These are phyloP conservation scores for Subanguina moxae DNA, from an alignment of 1,140 invertebrate genomes.

Conservation along the genomic window DNA sequence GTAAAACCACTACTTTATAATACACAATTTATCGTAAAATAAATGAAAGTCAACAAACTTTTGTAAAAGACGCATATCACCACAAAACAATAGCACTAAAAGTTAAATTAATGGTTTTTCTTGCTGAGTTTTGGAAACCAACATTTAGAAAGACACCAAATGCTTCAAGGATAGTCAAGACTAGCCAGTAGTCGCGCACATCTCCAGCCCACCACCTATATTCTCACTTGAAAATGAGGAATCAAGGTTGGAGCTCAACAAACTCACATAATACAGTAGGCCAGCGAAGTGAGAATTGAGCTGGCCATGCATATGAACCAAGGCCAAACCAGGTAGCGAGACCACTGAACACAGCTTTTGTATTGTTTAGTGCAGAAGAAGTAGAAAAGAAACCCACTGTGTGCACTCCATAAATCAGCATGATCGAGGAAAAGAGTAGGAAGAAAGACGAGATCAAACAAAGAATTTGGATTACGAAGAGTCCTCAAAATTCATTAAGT, in stretches of 20 bases:
- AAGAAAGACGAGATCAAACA: constrained; percentile 56
- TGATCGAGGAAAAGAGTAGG: constrained; percentile 51
- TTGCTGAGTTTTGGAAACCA: constrained; percentile 4
- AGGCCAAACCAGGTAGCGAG: constrained; percentile 50
- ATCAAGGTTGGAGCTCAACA: background rate
- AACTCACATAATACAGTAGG: constrained; percentile 50
- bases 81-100: constrained; percentile 54
- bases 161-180: constrained; percentile 55
- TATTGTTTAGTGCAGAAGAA: no score
- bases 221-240: background rate
- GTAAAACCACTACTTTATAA: no score
- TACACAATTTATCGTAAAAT: no score
- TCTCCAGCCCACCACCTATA: constrained; percentile 53
- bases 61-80: constrained; percentile 51
- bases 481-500: constrained; percentile 41
- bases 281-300: constrained; percentile 53
- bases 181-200: constrained; percentile 57
- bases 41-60: no score
- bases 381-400: constrained; percentile 34
- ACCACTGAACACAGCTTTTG: constrained; percentile 39
- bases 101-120: background rate
- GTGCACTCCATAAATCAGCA: constrained; percentile 56
- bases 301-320: constrained; percentile 54
- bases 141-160: constrained; percentile 57
- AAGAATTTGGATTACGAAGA: constrained; percentile 56